Percentiles rank a stretch among this genome's conserved stretches.
These are phyloP conservation scores for Hassar affinis DNA, from an alignment of 2,113 vertebrate species.

Conservation along the genomic window DNA sequence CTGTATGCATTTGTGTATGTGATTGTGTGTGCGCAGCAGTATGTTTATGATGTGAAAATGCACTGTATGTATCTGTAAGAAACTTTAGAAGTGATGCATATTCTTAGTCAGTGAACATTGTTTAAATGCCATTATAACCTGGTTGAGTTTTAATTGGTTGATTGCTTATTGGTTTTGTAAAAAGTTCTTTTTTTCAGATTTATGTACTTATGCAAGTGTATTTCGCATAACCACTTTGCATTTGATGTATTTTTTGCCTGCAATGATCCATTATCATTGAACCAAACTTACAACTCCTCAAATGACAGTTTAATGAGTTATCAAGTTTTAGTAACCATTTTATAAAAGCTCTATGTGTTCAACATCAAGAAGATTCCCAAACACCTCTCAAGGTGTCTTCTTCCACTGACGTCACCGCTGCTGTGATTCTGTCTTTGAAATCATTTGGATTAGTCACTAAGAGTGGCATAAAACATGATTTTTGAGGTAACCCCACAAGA, in stretches of 20 bases:
- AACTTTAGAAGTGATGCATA: background rate
- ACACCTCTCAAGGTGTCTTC: too few species aligned
- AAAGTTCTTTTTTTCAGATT: background rate
- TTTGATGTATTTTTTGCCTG: constrained; percentile 3
- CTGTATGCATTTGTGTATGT: background rate
- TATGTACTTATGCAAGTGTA: background rate
- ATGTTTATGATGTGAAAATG: background rate
- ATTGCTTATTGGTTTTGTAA: background rate
- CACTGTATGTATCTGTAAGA: background rate
- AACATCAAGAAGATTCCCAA: too few species aligned
- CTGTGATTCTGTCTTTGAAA: too few species aligned
- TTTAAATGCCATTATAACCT: constrained; percentile 14
- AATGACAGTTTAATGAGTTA: background rate
- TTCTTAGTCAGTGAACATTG: background rate
- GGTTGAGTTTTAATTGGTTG: background rate
- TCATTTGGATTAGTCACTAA: too few species aligned
- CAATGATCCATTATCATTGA: background rate
- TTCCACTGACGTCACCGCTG: too few species aligned
- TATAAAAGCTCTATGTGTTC: too few species aligned
- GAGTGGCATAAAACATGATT: too few species aligned
- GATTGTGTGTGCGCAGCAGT: background rate
- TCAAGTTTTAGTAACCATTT: too few species aligned
- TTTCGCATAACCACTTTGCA: background rate
- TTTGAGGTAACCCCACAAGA: too few species aligned
- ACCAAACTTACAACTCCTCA: background rate